Evolutionary conservation across 2,113 vertebrate genomes (phyloP).

Genomic region (Zosterops hypoxanthus): DNA sequence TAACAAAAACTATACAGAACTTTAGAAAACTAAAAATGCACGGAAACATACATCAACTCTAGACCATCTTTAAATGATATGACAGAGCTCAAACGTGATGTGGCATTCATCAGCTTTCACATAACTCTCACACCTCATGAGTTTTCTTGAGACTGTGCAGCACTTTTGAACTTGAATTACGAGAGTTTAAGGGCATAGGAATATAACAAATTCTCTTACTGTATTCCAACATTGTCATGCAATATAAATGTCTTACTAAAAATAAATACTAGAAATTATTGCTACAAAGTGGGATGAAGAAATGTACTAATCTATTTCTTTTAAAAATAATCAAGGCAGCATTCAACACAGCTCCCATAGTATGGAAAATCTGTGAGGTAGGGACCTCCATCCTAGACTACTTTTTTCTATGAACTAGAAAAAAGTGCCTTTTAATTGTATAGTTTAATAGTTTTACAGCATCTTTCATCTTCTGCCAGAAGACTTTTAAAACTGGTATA

Average conservation of each 20-base stretch:
- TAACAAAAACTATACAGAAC: too few species aligned
- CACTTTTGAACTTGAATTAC: background rate
- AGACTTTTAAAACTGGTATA: background rate
- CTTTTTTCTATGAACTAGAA: background rate
- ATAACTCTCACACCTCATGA: background rate
- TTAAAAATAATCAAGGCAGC: background rate
- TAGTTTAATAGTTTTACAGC: background rate
- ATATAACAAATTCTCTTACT: background rate
- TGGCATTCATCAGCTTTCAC: background rate
- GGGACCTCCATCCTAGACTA: background rate
- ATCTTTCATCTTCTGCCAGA: slow-evolving; percentile 13
- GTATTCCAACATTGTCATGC: background rate
- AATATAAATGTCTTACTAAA: background rate
- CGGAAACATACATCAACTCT: background rate
- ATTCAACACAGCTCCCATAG: background rate
- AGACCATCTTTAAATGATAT: background rate
- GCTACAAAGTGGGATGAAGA: background rate
- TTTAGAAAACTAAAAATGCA: too few species aligned
- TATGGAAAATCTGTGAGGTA: background rate
- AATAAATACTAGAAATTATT: background rate
- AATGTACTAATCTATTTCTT: background rate
- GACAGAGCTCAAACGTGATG: accelerated
- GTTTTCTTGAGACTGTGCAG: background rate
- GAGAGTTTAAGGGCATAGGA: background rate
- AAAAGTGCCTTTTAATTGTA: background rate